Evolutionary conservation across 2,797 vertebrate species (phyloP), one percentile per base, ranked within the genome.

Genomic region (Otus scops): DNA sequence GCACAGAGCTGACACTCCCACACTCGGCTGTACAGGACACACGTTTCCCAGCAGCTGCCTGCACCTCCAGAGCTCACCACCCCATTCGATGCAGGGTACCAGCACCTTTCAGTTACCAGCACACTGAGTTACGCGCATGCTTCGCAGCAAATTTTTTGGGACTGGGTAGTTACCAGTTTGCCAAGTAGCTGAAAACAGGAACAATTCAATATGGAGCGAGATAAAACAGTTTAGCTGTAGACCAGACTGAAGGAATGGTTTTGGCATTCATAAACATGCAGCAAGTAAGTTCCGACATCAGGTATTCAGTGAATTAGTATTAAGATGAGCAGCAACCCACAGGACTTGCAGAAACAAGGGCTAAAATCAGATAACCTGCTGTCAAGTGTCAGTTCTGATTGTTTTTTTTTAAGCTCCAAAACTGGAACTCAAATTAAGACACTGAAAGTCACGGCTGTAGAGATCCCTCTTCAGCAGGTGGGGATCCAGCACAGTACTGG

Each of bases 11-110:
- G 34, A 34, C 34, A 34, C 34, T 34, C 34, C 34, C 34, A 34
- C 34, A 34, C 34, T 34, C 34, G 34, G 34, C 34, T 34, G 34
- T 4, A 12, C 1, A 63, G 34, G 59, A 39, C 4, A 1, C 7
- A 1, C 0, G 0, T 12, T 36, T 28, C 57, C 80, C 67, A 32
- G 11, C 10, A n/a, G 23, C 50, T 38, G 32, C 13, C 34, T 21
- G 36, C 43, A 21, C 15, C 47, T 53, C 84, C 39, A 10, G 12
- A 48, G 45, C 47, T 47, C 7, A 43, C 27, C 19, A 15, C 43
- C 20, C 18, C 18, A 19, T 7, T 9, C 4, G 7, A 13, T 10
- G 10, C 26, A 12, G 54, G 4, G 18, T 7, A 27, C 32, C 47
- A 15, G 38, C 54, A 73, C 78, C 47, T 43, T 48, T 28, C 7